Percentiles rank a stretch among this genome's conserved stretches.
phyloP scores from a whole-genome alignment of 2,797 vertebrate genomes.

The Anguilla marmorata region DNA sequence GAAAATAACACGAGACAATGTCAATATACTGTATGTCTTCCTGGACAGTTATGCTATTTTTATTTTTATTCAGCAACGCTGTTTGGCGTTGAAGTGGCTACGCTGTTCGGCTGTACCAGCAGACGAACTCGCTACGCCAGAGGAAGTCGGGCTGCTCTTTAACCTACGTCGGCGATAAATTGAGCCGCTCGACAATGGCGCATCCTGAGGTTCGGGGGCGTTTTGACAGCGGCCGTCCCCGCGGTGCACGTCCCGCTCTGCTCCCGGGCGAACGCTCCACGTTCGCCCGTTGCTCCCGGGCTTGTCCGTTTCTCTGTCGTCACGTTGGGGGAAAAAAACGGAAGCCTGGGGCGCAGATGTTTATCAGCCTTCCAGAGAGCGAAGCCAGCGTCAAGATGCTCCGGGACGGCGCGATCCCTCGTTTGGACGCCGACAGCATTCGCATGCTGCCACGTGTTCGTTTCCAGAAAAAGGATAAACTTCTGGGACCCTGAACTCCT shows the following conservation, averaged over 20 bases:
- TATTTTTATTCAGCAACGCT: constrained; percentile 63
- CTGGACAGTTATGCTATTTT: constrained; percentile 59
- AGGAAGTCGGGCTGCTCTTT: constrained; percentile 79
- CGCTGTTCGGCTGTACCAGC: constrained; percentile 67
- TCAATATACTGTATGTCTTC: constrained; percentile 72
- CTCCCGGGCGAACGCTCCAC: not conserved
- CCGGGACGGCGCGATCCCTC: not conserved
- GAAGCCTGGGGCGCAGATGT: constrained; percentile 14
- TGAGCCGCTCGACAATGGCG: constrained; percentile 91
- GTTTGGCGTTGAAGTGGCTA: constrained; percentile 70
- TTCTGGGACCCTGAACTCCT: not conserved
- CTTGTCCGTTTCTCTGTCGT: not conserved
- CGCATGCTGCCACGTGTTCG: not conserved
- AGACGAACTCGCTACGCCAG: constrained; percentile 64
- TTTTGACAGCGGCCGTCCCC: constrained; percentile 68
- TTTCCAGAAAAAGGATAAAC: not conserved
- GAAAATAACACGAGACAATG: constrained; percentile 74
- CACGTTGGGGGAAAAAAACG: not conserved
- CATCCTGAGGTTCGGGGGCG: constrained; percentile 82
- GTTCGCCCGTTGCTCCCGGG: not conserved
- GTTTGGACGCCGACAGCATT: not conserved
- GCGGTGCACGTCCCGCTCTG: not conserved
- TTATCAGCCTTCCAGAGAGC: not conserved
- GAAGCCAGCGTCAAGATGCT: not conserved
- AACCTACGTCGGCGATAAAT: constrained; percentile 87